Evolutionary conservation across 2,113 vertebrate species (phyloP).

Genomic region (Uropsilus gracilis): DNA sequence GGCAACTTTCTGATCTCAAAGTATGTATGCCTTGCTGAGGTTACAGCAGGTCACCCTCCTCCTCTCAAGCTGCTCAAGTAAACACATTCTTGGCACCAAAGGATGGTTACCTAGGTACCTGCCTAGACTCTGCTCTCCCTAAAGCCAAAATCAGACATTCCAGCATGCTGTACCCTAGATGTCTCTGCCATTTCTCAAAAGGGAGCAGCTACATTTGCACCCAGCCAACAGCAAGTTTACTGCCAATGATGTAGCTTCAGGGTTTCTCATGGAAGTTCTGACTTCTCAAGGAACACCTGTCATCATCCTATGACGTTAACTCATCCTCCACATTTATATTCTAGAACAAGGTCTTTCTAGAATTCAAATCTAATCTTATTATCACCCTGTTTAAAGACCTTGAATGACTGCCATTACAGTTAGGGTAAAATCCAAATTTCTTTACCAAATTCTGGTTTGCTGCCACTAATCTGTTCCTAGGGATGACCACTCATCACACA

Average conservation of each 20-base stretch:
- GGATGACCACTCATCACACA: neutral
- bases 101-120: neutral
- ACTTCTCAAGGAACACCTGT: neutral
- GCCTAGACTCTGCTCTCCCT: neutral
- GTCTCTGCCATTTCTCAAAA: neutral
- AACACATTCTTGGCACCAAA: neutral
- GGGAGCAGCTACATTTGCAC: neutral
- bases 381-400: neutral
- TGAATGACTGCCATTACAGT: neutral
- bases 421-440: neutral
- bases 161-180: neutral
- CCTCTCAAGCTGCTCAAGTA: neutral
- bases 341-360: conserved; percentile 12
- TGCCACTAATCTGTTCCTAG: neutral
- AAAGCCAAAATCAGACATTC: neutral
- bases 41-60: neutral
- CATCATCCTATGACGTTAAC: neutral
- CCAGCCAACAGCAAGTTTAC: neutral
- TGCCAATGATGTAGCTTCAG: neutral
- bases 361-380: neutral
- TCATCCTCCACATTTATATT: neutral
- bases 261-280: neutral
- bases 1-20: neutral
- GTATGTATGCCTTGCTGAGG: neutral
- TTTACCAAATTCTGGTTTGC: neutral